Conservation (phyloP, 37 sponge, comb jelly and placozoan species). For the Eunapius fragilis region DNA sequence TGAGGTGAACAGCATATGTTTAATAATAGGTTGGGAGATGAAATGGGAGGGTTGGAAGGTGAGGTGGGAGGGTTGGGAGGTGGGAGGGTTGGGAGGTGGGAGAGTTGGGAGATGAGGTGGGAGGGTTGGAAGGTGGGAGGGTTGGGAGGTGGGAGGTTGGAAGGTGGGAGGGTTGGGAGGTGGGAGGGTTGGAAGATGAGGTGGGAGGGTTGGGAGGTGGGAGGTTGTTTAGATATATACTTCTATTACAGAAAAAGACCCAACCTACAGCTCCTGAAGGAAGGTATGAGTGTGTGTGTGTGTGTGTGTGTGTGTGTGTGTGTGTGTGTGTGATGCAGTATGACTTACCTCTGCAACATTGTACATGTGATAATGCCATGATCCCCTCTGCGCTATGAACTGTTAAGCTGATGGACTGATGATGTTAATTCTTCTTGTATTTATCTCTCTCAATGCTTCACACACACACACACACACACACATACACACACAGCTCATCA, state of each 20-base stretch:
- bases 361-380: too few relatives aligned
- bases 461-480: too few relatives aligned
- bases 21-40: background rate
- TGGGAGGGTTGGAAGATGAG: background rate
- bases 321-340: too few relatives aligned
- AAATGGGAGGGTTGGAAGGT: too few relatives aligned
- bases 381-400: too few relatives aligned
- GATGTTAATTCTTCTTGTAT: background rate
- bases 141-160: background rate
- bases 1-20: background rate
- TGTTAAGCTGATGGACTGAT: background rate
- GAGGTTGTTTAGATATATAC: background rate
- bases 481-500: background rate
- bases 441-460: background rate
- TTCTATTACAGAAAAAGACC: background rate
- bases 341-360: too few relatives aligned
- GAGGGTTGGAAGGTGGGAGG: background rate
- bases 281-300: background rate
- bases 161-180: background rate
- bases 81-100: background rate
- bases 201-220: background rate
- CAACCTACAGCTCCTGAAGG: background rate
- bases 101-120: background rate
- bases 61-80: too few relatives aligned
- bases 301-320: background rate